Evolutionary conservation across 2,888 invertebrate genomes (phyloP).

Genomic region (Spilosoma lubricipeda): DNA sequence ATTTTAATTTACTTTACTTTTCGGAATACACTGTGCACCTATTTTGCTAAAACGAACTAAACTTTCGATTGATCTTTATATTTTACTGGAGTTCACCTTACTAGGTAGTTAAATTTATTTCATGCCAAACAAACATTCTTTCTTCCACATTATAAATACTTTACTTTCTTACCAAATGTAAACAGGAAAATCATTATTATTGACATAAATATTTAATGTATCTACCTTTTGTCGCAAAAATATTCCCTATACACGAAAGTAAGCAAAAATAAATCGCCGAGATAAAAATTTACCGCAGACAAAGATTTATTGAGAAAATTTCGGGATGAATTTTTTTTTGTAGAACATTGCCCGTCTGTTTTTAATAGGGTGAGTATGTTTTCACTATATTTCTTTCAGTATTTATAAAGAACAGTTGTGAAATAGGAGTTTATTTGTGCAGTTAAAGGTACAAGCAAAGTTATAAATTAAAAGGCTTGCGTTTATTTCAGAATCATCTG

Average conservation of each 20-base stretch:
- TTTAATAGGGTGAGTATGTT: conserved; percentile 36
- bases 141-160: not conserved
- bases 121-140: not conserved
- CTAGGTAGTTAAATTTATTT: not conserved
- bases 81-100: no score
- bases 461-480: not conserved
- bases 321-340: conserved; percentile 56
- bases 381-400: conserved; percentile 22
- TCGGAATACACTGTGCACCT: no score
- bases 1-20: no score
- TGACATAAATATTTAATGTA: conserved; percentile 13
- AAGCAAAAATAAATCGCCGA: conserved; percentile 71
- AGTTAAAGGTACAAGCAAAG: not conserved
- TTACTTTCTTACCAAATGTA: not conserved
- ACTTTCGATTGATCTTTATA: no score
- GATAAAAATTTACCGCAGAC: conserved; percentile 70
- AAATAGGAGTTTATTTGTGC: not conserved
- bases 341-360: conserved; percentile 45
- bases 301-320: conserved; percentile 70
- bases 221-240: conserved; percentile 58
- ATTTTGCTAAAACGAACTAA: no score
- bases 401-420: conserved; percentile 8
- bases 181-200: conserved; percentile 4
- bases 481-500: not conserved
- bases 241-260: conserved; percentile 70